Base-by-base conservation (phyloP, 2,888 invertebrate genomes). In the Cryptocephalus moraei region DNA sequence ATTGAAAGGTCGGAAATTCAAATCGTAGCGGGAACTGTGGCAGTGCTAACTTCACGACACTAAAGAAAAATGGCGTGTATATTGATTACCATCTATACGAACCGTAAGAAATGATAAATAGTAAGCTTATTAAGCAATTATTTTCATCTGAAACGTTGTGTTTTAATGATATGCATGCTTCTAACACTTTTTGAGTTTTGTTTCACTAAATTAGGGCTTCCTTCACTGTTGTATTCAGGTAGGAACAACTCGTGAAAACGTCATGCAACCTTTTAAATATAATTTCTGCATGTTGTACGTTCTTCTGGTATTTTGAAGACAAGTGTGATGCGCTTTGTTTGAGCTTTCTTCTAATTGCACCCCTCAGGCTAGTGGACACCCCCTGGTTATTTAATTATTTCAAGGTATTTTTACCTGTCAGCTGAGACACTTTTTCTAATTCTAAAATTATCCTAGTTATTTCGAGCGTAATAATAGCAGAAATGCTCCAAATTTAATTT, bases 61-160 rank as follows among this genome's bases (percentile, higher is more conserved):
- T 10, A 56, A 53, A 53, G 56, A 57, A 69, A 68, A 62, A 69
- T 69, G 69, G 69, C 68, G 66, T 61, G 63, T 54, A 56, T 65
- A 69, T 68, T 62, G 68, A 68, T 67, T 65, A 62, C 61, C 61
- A 61, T 59, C 61, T 56, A 60, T 57, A 61, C 58, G 60, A 64
- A 62, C 64, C 62, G 69, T 68, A 68, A 69, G 69, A 68, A 67
- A 66, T 59, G 56, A 55, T 54, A 52, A 56, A 56, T 59, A 56
- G 56, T 58, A 54, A 54, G 56, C 56, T 54, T 58, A 52, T 53
- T 52, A 52, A 58, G 53, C 53, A 50, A 53, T 51, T 51, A 51
- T 58, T 53, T 57, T 59, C 56, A 53, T 57, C 50, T 50, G 47
- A 54, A 54, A 50, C 50, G 46, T 52, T 52, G 52, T 53, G 43